Evolutionary conservation across 2,113 vertebrate genomes (phyloP).

Genomic region (Apus apus): DNA sequence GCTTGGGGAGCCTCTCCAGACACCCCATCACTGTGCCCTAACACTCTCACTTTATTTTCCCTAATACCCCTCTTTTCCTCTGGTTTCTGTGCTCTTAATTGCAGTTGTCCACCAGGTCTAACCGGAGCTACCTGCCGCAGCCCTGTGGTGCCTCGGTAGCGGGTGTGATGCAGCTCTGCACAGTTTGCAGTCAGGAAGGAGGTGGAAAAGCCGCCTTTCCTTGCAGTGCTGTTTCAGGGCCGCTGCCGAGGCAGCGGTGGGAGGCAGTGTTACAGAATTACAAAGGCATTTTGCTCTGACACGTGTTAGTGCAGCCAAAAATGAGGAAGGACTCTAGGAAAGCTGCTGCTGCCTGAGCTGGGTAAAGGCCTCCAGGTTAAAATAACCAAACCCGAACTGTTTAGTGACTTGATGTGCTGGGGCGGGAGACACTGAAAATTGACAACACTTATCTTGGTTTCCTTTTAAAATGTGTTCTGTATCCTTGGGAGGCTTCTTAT

Average conservation of each 20-base stretch:
- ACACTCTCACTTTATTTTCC: not conserved
- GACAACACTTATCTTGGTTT: not conserved
- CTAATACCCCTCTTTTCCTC: not conserved
- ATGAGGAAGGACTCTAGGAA: not conserved
- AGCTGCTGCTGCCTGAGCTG: not conserved
- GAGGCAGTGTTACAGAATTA: not conserved
- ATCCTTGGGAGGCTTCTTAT: not conserved
- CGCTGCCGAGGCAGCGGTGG: not conserved
- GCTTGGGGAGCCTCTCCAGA: not conserved
- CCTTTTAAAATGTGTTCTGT: not conserved
- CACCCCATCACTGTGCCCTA: too few species aligned
- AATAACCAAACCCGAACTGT: not conserved
- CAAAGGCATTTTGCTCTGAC: not conserved
- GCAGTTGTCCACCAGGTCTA: not conserved
- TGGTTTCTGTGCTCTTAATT: rapidly evolving
- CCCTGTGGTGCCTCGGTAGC: not conserved
- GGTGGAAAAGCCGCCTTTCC: not conserved
- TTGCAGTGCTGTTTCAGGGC: not conserved
- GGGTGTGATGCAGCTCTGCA: not conserved
- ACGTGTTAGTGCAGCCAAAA: not conserved
- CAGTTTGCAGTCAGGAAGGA: not conserved
- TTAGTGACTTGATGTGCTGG: not conserved
- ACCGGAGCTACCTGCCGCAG: not conserved
- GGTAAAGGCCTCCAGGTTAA: not conserved
- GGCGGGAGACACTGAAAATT: not conserved